These are phyloP conservation scores for Petrophora chlorosata DNA, from an alignment of 2,888 invertebrate genomes.

Conservation along the genomic window DNA sequence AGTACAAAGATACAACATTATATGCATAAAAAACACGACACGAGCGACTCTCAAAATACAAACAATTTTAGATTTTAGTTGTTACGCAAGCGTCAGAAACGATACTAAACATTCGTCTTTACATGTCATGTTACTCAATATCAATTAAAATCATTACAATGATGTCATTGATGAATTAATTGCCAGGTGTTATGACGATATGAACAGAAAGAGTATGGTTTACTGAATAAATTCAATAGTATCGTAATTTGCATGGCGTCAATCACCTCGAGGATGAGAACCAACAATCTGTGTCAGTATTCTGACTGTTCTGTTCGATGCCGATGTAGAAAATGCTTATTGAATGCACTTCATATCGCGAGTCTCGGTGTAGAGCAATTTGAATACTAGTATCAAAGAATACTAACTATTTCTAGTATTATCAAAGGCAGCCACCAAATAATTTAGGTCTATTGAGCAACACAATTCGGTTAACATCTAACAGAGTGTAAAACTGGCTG, in stretches of 20 bases:
- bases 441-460: constrained; percentile 50
- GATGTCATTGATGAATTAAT: constrained; percentile 22
- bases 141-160: constrained; percentile 27
- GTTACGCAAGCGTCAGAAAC: constrained; percentile 8
- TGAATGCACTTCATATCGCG: constrained; percentile 45
- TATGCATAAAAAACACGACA: too few relatives aligned
- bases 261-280: constrained; percentile 5
- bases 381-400: constrained; percentile 45
- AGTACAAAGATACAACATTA: too few relatives aligned
- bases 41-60: too few relatives aligned
- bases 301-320: constrained; percentile 28
- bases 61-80: not conserved
- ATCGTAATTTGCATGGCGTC: constrained; percentile 22
- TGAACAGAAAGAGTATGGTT: constrained; percentile 5
- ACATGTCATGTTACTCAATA: constrained; percentile 21
- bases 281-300: constrained; percentile 37
- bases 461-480: constrained; percentile 39
- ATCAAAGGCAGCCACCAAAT: constrained; percentile 43
- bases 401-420: too few relatives aligned
- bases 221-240: constrained; percentile 26
- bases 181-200: constrained; percentile 14
- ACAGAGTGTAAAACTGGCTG: constrained; percentile 44
- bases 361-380: constrained; percentile 41
- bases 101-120: constrained; percentile 13
- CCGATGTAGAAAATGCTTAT: constrained; percentile 44